These are phyloP conservation scores for Metellina segmentata DNA, from an alignment of 2,888 invertebrate species.

Conservation along the genomic window DNA sequence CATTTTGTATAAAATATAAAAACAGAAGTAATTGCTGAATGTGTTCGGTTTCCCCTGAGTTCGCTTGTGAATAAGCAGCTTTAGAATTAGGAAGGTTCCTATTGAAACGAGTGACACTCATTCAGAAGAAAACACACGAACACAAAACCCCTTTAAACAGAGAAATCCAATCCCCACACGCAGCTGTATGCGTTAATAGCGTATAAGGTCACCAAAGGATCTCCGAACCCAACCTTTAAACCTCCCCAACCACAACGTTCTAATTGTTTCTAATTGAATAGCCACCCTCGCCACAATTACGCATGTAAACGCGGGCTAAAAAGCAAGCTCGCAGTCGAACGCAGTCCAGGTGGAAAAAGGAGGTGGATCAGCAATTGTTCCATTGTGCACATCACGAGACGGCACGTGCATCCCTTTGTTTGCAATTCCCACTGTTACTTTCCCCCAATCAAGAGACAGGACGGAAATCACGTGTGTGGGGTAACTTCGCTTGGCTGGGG, in stretches of 20 bases:
- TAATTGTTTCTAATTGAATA: conserved; percentile 69
- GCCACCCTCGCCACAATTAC: conserved; percentile 39
- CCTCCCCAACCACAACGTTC: neutral
- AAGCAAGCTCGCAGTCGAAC: neutral
- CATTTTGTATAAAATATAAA: too few relatives aligned
- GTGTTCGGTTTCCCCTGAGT: too few relatives aligned
- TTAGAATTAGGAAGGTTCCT: too few relatives aligned
- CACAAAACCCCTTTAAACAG: too few relatives aligned
- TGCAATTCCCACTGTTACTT: conserved; percentile 49
- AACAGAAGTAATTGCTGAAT: too few relatives aligned
- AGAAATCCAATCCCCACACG: too few relatives aligned
- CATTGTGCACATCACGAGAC: conserved; percentile 41
- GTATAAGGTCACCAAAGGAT: neutral
- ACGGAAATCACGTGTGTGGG: conserved; percentile 65
- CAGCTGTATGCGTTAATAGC: too few relatives aligned
- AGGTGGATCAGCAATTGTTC: conserved; percentile 29
- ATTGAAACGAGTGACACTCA: too few relatives aligned
- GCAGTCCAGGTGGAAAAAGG: conserved; percentile 42
- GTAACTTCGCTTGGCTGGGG: neutral
- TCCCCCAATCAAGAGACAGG: conserved; percentile 41
- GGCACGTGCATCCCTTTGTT: conserved; percentile 72
- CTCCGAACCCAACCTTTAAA: neutral
- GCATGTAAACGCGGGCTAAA: conserved; percentile 39
- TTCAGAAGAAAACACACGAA: too few relatives aligned
- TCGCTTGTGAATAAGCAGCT: too few relatives aligned